Evolutionary conservation across 2,888 invertebrate species (phyloP).

Genomic region (Theretra japonica): DNA sequence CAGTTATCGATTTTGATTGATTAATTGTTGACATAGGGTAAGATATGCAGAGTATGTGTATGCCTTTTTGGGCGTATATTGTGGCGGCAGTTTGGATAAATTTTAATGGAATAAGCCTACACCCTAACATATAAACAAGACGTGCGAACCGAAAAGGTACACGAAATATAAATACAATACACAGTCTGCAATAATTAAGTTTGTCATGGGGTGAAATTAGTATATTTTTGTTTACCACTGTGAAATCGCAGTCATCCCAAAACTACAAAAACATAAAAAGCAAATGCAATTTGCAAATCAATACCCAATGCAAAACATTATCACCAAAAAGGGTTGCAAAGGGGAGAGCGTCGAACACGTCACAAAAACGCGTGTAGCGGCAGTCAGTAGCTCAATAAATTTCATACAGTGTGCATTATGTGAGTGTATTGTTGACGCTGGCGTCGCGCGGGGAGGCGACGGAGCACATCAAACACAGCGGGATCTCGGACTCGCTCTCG

Average conservation of each 20-base stretch:
- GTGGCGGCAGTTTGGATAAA: too few relatives aligned
- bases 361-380: conserved; percentile 13
- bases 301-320: background rate
- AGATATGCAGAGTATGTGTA: background rate
- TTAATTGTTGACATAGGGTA: background rate
- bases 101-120: too few relatives aligned
- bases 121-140: too few relatives aligned
- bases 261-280: background rate
- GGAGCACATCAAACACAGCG: conserved; percentile 36
- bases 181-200: too few relatives aligned
- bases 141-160: too few relatives aligned
- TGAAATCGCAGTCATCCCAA: too few relatives aligned
- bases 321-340: conserved; percentile 13
- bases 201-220: too few relatives aligned
- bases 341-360: background rate
- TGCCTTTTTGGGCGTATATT: too few relatives aligned
- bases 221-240: too few relatives aligned
- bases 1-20: background rate
- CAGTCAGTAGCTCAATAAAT: conserved; percentile 29
- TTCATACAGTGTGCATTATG: conserved; percentile 36
- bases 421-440: conserved; percentile 41
- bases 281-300: background rate
- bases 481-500: conserved; percentile 22
- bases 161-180: too few relatives aligned
- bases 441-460: conserved; percentile 30